phyloP scores from a whole-genome alignment of 2,888 invertebrate species.

The Glaucopsyche alexis region DNA sequence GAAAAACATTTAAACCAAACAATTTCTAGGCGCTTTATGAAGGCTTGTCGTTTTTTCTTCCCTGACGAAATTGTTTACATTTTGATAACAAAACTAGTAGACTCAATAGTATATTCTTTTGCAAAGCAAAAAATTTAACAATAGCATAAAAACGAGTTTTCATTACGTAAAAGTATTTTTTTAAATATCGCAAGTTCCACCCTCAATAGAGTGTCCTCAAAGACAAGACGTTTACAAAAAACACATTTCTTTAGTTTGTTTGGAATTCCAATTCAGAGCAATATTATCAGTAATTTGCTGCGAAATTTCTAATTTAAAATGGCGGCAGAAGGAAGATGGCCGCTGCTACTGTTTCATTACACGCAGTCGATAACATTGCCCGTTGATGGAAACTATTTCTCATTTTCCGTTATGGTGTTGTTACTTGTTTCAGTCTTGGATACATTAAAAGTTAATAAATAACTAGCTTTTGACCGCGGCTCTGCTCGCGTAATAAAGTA shows the following conservation, averaged over 20 bases:
- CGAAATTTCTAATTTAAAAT: slow-evolving; percentile 14
- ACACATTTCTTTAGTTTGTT: background rate
- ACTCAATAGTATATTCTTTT: background rate
- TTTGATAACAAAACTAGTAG: background rate
- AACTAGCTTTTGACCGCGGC: no score
- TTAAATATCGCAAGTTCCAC: background rate
- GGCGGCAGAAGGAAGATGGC: slow-evolving; percentile 6
- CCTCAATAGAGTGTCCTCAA: background rate
- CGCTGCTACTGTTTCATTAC: slow-evolving; percentile 1
- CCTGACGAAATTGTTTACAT: background rate
- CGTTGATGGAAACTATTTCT: background rate
- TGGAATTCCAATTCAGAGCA: background rate
- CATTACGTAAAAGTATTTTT: slow-evolving; percentile 12
- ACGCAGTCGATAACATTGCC: background rate
- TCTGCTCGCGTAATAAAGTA: no score
- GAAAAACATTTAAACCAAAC: no score
- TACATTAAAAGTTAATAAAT: no score
- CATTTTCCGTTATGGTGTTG: background rate
- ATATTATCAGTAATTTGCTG: slow-evolving; percentile 3
- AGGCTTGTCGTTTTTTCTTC: no score
- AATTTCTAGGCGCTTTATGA: no score
- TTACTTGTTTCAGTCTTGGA: background rate
- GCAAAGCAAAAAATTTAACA: background rate
- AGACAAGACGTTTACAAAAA: slow-evolving; percentile 12
- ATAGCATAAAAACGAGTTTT: background rate